These are phyloP conservation scores for Terrapene triunguis DNA, from an alignment of 2,113 vertebrate genomes.

Conservation along the genomic window DNA sequence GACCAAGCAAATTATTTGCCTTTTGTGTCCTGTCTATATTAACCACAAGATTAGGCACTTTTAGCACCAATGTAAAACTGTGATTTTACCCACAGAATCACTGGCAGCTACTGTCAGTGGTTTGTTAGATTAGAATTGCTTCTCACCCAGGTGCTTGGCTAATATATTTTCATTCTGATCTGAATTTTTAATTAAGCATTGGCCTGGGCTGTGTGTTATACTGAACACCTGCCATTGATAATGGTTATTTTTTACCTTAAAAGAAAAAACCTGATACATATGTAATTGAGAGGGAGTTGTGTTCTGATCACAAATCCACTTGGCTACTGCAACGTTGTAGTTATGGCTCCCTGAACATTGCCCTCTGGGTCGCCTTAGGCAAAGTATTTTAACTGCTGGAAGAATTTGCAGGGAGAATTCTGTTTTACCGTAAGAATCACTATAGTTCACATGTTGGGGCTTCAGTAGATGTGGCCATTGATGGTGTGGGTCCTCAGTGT, in stretches of 20 bases:
- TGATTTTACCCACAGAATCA: background rate
- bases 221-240: background rate
- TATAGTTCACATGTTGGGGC: background rate
- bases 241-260: accelerated
- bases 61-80: background rate
- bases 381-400: background rate
- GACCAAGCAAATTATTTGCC: too few relatives aligned
- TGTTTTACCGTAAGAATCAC: background rate
- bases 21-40: too few relatives aligned
- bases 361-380: too few relatives aligned
- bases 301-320: background rate
- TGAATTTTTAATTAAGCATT: background rate
- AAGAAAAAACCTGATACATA: background rate
- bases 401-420: background rate
- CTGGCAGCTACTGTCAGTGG: background rate
- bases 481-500: background rate
- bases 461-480: background rate
- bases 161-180: too few relatives aligned
- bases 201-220: accelerated
- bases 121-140: background rate
- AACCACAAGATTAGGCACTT: background rate
- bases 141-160: background rate
- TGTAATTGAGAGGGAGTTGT: background rate
- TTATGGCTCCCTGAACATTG: background rate
- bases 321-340: background rate